A percentile compares a stretch with the other conserved stretches of the same genome.
phyloP scores from a whole-genome alignment of 2,888 invertebrate species.

The Dicyrtomina minuta region DNA sequence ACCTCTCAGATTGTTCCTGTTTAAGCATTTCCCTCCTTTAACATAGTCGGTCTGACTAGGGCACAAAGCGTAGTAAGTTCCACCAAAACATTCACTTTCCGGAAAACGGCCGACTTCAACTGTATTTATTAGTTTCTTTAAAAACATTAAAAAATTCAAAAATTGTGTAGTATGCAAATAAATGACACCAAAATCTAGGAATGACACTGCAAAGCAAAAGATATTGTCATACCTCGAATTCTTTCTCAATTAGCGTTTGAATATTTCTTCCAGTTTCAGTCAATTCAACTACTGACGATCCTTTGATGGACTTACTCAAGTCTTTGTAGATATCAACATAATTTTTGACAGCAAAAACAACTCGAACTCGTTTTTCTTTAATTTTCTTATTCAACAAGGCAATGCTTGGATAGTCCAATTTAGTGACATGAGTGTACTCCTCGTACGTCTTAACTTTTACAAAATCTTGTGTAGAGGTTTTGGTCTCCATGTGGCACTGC shows the following conservation, averaged over 20 bases:
- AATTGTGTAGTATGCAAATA: too few relatives aligned
- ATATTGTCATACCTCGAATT: constrained; percentile 88
- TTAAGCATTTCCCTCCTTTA: too few relatives aligned
- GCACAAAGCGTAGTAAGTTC: too few relatives aligned
- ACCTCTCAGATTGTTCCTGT: too few relatives aligned
- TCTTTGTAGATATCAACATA: constrained; percentile 84
- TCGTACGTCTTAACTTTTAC: constrained; percentile 61
- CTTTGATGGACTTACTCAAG: constrained; percentile 83
- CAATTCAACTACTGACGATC: constrained; percentile 84
- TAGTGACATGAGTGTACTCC: constrained; percentile 76
- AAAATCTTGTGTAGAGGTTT: too few relatives aligned
- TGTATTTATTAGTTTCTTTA: too few relatives aligned
- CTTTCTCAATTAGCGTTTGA: constrained; percentile 86
- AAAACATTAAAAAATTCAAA: too few relatives aligned
- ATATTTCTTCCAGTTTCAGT: constrained; percentile 93
- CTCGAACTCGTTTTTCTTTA: constrained; percentile 89
- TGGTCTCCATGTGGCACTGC: constrained; percentile 75
- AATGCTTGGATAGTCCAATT: constrained; percentile 95
- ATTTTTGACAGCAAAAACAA: constrained; percentile 93
- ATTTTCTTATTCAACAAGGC: constrained; percentile 74
- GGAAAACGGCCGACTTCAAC: too few relatives aligned
- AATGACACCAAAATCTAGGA: too few relatives aligned
- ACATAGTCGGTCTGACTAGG: too few relatives aligned
- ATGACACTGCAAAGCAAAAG: too few relatives aligned
- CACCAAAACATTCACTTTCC: too few relatives aligned